Conservation (phyloP, 2,888 invertebrate species). For the Andrena bucephala region DNA sequence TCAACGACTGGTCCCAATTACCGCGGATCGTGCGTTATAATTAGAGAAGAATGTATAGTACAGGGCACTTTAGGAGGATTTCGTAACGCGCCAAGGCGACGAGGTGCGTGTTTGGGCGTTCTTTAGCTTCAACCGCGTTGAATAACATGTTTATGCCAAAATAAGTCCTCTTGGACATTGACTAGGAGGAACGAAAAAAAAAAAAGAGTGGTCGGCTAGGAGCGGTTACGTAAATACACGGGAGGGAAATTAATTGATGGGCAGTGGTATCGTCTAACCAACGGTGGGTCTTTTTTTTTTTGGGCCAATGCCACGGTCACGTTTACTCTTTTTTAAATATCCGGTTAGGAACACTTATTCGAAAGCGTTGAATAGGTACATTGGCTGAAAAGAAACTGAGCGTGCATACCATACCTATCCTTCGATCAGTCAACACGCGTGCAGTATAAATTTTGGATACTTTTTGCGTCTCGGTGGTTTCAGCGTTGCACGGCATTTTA, state of each 20-base stretch:
- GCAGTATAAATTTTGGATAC: no score
- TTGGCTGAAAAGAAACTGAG: no score
- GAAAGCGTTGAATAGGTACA: no score
- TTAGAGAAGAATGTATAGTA: background rate
- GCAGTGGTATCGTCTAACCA: background rate
- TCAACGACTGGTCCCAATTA: background rate
- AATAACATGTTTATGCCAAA: background rate
- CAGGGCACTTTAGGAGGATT: slow-evolving; percentile 5
- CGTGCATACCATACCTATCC: no score
- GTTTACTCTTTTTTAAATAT: background rate
- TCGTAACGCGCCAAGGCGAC: slow-evolving; percentile 20
- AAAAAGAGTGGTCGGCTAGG: background rate
- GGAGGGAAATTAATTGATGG: background rate
- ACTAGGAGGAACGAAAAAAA: background rate
- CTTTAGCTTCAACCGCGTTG: background rate
- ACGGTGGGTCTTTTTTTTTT: background rate
- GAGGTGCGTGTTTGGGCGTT: background rate
- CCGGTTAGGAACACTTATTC: background rate
- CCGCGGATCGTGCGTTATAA: background rate
- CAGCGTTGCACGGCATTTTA: no score
- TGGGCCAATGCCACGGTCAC: background rate
- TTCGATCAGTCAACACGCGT: no score
- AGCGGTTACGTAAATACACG: background rate
- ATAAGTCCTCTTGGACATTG: background rate
- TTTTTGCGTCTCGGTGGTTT: no score